These are phyloP conservation scores for Dendrolimus pini DNA, from an alignment of 2,888 invertebrate genomes.

Conservation along the genomic window DNA sequence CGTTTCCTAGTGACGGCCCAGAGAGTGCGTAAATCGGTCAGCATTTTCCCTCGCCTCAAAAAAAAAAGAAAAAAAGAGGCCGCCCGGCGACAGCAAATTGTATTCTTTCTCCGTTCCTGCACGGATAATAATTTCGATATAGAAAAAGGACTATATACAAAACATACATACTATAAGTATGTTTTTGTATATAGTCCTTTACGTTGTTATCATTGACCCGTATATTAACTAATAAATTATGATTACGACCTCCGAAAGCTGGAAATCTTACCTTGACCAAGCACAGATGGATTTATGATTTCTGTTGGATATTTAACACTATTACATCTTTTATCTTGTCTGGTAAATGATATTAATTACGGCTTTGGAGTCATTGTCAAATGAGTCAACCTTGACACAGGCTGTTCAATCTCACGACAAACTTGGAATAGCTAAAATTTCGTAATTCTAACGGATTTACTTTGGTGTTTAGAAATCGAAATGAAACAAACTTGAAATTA, in stretches of 20 bases:
- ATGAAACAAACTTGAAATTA: background rate
- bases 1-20: no score
- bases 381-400: slow-evolving; percentile 18
- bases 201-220: background rate
- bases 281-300: slow-evolving; percentile 24
- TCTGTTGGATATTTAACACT: slow-evolving; percentile 7
- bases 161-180: no score
- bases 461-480: background rate
- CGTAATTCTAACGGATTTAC: slow-evolving; percentile 1
- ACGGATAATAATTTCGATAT: no score
- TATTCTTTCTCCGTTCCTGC: no score
- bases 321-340: slow-evolving; percentile 12
- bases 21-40: no score
- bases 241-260: background rate
- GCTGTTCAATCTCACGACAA: slow-evolving; percentile 9
- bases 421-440: slow-evolving; percentile 5
- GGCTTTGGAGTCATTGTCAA: slow-evolving; percentile 19
- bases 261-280: slow-evolving; percentile 17
- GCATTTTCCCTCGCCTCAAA: no score
- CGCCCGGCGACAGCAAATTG: no score
- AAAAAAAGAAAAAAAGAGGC: no score
- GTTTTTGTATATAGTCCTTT: background rate
- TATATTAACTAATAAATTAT: background rate
- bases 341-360: slow-evolving; percentile 14
- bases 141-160: no score